Percentiles rank a stretch among this genome's conserved stretches.
These are phyloP conservation scores for Yponomeuta cagnagella DNA, from an alignment of 2,888 invertebrate genomes.

Conservation along the genomic window DNA sequence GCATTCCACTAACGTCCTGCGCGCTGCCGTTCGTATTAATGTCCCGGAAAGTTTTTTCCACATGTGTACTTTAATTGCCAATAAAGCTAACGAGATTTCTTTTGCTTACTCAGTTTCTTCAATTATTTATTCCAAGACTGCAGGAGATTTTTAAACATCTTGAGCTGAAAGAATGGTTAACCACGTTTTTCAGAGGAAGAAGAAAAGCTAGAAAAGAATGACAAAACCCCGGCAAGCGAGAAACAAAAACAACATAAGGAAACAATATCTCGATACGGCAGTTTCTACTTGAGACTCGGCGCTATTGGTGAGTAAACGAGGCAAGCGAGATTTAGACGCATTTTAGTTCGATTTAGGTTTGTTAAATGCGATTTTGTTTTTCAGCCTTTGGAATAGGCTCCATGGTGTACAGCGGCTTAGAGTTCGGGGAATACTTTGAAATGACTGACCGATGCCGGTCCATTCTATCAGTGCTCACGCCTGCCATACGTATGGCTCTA, in stretches of 20 bases:
- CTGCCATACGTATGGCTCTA: slow-evolving; percentile 86
- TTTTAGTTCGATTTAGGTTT: not conserved
- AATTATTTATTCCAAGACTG: not conserved
- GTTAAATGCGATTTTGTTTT: slow-evolving; percentile 17
- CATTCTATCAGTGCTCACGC: slow-evolving; percentile 83
- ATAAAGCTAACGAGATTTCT: slow-evolving; percentile 15
- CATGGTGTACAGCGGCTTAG: slow-evolving; percentile 82
- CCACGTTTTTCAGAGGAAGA: slow-evolving; percentile 38
- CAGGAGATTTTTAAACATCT: not conserved
- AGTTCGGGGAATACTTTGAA: slow-evolving; percentile 86
- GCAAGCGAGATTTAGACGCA: not conserved
- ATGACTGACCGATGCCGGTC: slow-evolving; percentile 79
- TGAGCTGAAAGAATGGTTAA: slow-evolving; percentile 10
- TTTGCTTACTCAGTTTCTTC: not conserved
- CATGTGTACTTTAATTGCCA: slow-evolving; percentile 37
- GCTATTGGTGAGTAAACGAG: slow-evolving; percentile 78
- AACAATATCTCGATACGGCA: slow-evolving; percentile 80
- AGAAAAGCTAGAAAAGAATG: slow-evolving; percentile 40
- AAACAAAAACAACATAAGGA: slow-evolving; percentile 49
- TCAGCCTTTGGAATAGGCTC: slow-evolving; percentile 78
- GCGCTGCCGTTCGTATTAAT: slow-evolving; percentile 46
- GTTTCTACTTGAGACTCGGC: slow-evolving; percentile 90
- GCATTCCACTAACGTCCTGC: slow-evolving; percentile 57
- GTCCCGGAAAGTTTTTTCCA: slow-evolving; percentile 41
- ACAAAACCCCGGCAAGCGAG: slow-evolving; percentile 40